Percentiles rank a stretch among this genome's conserved stretches.
phyloP scores from a whole-genome alignment of 2,797 vertebrate species.

The Rhincodon typus region DNA sequence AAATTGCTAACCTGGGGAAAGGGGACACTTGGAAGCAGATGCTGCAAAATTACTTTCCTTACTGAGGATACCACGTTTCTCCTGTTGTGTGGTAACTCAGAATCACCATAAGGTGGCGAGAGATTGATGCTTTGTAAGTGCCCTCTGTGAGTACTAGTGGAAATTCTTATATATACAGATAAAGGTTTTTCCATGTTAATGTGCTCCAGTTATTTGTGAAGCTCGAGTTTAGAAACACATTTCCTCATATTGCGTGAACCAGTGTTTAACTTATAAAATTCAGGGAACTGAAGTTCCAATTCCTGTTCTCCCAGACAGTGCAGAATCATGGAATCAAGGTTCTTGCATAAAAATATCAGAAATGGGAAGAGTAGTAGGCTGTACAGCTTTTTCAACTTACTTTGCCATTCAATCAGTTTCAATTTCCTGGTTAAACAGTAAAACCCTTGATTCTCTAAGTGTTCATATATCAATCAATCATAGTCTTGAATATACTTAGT shows the following conservation, averaged over 20 bases:
- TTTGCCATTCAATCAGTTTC: neutral
- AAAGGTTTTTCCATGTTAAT: neutral
- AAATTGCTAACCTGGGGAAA: neutral
- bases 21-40: neutral
- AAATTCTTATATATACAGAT: neutral
- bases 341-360: neutral
- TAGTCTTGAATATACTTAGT: neutral
- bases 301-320: neutral
- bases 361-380: neutral
- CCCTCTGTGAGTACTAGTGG: neutral
- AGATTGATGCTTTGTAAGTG: neutral
- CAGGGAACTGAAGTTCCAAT: neutral
- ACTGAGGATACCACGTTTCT: neutral
- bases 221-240: neutral
- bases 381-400: neutral
- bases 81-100: neutral
- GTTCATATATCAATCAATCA: neutral
- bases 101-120: neutral
- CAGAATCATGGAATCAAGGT: neutral
- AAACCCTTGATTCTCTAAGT: neutral
- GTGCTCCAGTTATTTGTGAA: neutral
- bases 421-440: neutral
- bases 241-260: neutral
- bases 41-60: neutral
- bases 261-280: neutral